Base-by-base conservation (phyloP, 2,888 invertebrate genomes). In the Drosophila merina region DNA sequence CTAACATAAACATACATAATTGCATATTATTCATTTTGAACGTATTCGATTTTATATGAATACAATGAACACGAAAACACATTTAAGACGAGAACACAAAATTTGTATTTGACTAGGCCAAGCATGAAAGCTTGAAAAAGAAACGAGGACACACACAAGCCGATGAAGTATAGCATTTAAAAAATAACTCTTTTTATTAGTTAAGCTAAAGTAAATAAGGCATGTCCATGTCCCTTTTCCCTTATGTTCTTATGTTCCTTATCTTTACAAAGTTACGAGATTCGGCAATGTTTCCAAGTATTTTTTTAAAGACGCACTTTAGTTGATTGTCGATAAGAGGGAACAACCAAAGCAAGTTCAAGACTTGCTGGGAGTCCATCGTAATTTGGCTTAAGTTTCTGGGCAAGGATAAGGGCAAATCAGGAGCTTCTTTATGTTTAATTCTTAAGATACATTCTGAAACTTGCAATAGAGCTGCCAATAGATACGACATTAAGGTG, bases 11-110 rank as follows among this genome's bases (percentile, higher is more conserved):
- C 64, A 58, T 48, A 20, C 20, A 20, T 20, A 51, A 55, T 62
- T 82, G 86, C 80, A 83, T 81, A 81, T 83, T 86, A 88, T 83
- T 77, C 78, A 76, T 76, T 75, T 81, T 86, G 85, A 83, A 83
- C 81, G 84, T 88, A 86, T 82, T 84, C 79, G 83, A 75, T 76
- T 70, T 76, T 86, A 77, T 79, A 72, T 59, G 68, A 50, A 64
- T 28, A 64, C 57, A 57, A 75, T 25, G 57, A 51, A 51, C 63
- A 49, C 49, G 38, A 45, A 36, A 12, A 66, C 51, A 59, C 64
- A 47, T 58, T 55, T 51, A 14, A 8, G 14, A 63, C 48, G 36
- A 14, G 55, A 28, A 74, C 56, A 54, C 44, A 68, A 44, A 64
- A 25, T 25, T 44, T 54, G 59, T 45, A 68, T 31, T 72, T 69